phyloP scores from a whole-genome alignment of 2,113 vertebrate genomes.

The Bambusicola thoracicus region DNA sequence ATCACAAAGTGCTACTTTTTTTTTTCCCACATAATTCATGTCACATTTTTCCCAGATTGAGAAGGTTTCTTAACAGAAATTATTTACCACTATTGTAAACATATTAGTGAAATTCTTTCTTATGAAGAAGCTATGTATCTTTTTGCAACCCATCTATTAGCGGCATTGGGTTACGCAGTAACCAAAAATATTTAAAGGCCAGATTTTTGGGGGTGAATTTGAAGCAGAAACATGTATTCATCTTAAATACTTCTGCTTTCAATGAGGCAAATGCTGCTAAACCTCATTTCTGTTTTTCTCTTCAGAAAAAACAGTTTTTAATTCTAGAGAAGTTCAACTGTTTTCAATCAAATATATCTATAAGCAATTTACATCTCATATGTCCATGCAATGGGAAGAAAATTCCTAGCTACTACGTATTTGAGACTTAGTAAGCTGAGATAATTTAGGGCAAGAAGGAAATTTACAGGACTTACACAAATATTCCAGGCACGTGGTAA shows the following conservation, averaged over 20 bases:
- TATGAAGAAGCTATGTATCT: background rate
- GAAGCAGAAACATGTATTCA: rapidly evolving
- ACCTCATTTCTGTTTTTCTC: background rate
- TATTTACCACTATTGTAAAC: background rate
- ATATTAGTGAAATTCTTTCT: background rate
- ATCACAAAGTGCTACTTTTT: background rate
- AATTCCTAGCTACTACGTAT: background rate
- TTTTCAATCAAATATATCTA: background rate
- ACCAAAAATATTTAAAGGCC: background rate
- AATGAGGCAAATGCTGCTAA: background rate
- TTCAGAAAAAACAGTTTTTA: background rate
- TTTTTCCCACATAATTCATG: background rate
- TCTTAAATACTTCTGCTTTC: background rate
- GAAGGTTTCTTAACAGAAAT: background rate
- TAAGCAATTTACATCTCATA: background rate
- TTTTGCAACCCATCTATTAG: background rate
- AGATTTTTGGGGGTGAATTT: background rate
- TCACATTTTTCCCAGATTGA: background rate
- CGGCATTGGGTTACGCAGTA: background rate
- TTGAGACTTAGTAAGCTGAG: background rate
- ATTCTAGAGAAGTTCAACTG: background rate
- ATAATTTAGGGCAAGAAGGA: slow-evolving; percentile 41
- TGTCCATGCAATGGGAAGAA: background rate
- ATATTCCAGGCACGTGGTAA: slow-evolving; percentile 3
- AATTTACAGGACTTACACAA: background rate